Evolutionary conservation across 2,888 invertebrate genomes (phyloP).

Genomic region (Erebia ligea): DNA sequence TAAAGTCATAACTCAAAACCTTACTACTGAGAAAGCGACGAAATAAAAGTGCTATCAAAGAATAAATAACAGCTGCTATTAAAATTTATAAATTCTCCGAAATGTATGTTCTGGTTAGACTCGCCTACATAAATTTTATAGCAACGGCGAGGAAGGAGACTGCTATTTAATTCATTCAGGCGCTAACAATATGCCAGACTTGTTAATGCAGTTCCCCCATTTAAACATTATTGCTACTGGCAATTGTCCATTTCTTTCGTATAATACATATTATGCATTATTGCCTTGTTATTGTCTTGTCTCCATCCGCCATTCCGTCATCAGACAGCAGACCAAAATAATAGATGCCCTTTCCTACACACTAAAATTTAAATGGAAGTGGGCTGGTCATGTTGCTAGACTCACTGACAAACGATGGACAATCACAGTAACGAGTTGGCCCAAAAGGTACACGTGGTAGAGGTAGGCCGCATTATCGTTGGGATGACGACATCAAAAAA

Average conservation of each 20-base stretch:
- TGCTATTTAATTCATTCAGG: conserved; percentile 28
- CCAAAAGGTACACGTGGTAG: no score
- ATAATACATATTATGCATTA: neutral
- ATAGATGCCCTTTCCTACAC: no score
- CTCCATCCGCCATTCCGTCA: no score
- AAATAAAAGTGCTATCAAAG: neutral
- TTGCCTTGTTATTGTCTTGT: no score
- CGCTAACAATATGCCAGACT: conserved; percentile 26
- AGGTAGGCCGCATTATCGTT: no score
- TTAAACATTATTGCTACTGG: conserved; percentile 21
- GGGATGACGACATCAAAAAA: no score
- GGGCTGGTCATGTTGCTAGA: no score
- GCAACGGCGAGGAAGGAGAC: conserved; percentile 10
- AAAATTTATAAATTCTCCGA: conserved; percentile 12
- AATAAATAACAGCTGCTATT: conserved; percentile 6
- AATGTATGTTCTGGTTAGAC: conserved; percentile 13
- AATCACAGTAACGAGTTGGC: no score
- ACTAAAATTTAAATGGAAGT: no score
- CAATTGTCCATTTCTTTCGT: conserved; percentile 17
- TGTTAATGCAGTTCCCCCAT: conserved; percentile 19
- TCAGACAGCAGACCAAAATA: no score
- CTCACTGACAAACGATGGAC: no score
- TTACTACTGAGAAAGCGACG: neutral
- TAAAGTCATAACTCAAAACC: neutral
- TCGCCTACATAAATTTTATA: conserved; percentile 21